Evolutionary conservation across 2,888 invertebrate genomes (phyloP).

Genomic region (Eurytoma adleriae): DNA sequence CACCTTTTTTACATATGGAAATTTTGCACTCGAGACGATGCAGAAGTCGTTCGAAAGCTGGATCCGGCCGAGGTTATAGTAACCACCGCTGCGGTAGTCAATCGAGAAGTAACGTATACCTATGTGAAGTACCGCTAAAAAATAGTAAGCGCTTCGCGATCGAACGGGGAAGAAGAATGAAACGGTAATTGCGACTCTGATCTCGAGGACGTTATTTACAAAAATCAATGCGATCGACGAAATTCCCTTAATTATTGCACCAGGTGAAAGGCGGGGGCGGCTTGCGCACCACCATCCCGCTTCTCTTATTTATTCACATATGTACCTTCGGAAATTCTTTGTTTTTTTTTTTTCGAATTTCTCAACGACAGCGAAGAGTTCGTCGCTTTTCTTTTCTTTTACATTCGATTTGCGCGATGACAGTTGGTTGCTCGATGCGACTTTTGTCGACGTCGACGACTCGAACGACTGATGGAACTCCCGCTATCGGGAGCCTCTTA

Average conservation of each 20-base stretch:
- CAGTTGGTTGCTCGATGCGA: constrained; percentile 49
- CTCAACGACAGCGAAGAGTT: not conserved
- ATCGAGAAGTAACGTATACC: no score
- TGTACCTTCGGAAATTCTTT: not conserved
- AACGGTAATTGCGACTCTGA: no score
- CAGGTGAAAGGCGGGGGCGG: constrained; percentile 19
- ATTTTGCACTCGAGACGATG: not conserved
- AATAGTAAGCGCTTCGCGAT: constrained; percentile 18
- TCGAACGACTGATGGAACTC: constrained; percentile 15
- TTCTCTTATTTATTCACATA: not conserved
- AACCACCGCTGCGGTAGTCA: no score
- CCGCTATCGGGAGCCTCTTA: not conserved
- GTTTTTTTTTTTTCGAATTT: constrained; percentile 1
- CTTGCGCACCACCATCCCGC: not conserved
- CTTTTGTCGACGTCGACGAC: constrained; percentile 36
- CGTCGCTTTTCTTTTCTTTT: not conserved
- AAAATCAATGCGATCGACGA: constrained; percentile 34
- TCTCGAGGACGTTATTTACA: constrained; percentile 42
- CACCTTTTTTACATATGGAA: not conserved
- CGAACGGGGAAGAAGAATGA: no score
- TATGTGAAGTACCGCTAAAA: not conserved
- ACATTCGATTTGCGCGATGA: constrained; percentile 50
- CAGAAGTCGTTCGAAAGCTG: not conserved
- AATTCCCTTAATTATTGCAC: constrained; percentile 49
- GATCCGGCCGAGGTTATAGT: no score